Evolutionary conservation across 2,113 vertebrate genomes (phyloP), one percentile per base, ranked within the genome.

Genomic region (Bombycilla garrulus): DNA sequence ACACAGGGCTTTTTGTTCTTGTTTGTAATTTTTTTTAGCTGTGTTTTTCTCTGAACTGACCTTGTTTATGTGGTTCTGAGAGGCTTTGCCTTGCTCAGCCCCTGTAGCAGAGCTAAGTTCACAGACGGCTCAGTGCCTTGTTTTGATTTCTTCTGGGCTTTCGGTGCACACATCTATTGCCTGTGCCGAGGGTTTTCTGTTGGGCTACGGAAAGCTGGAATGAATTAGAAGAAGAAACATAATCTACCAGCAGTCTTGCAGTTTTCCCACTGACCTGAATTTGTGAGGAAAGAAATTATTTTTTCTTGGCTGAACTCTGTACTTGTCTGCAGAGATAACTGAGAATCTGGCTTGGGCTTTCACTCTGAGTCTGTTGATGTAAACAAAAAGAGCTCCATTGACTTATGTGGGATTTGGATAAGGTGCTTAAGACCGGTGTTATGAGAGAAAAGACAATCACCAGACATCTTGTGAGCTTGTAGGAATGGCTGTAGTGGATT

Each of bases 131-230:
- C 66, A 21, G 48, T 95, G 66, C 76, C 80, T 50, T 26, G 53
- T 42, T 87, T 93, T 82, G 71, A 92, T 94, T 88, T 92, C 85
- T 93, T 86, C 53, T 64, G 81, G 54, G 29, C 26, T 90, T 95
- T 83, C 72, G 45, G 6, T 20, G 25, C 12, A 0, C 31, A 5
- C 25, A 8, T 83, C 45, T 54, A 44, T 58, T 89, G 42, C 81
- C 70, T 35, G 5, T 58, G 64, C 67, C 70, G 51, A 40, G 61
- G 88, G 42, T 42, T 85, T 88, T 78, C 65, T 78, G 24, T 11
- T 60, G 11, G 28, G 36, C 86, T 88, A 3, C 9, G 31, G n/a
- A 60, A 76, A 85, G 51, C 54, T 58, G 58, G 13, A 73, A 28
- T 40, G 71, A 76, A 79, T 76, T 88, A 71, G 65, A 60, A 33